Evolutionary conservation across 2,113 vertebrate genomes (phyloP).

Genomic region (Rhinogobius similis): DNA sequence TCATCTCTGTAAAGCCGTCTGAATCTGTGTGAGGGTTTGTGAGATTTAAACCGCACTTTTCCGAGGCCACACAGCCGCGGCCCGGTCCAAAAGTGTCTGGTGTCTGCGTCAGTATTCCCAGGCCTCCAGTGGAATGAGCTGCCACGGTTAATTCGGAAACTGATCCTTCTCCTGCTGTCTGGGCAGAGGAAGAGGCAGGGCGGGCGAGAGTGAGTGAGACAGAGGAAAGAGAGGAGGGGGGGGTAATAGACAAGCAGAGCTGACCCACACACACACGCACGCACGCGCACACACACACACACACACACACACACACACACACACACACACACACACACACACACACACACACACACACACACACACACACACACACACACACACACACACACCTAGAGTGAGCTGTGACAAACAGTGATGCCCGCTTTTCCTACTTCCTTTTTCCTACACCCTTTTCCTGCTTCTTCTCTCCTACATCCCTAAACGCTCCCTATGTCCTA

Average conservation of each 20-base stretch:
- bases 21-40: slow-evolving; percentile 8
- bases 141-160: slow-evolving; percentile 74
- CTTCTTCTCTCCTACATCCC: slow-evolving; percentile 30
- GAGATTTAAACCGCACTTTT: slow-evolving; percentile 44
- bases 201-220: slow-evolving; percentile 49
- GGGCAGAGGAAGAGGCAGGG: slow-evolving; percentile 35
- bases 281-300: neutral
- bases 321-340: slow-evolving; percentile 22
- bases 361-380: neutral
- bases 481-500: slow-evolving; percentile 24
- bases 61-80: slow-evolving; percentile 17
- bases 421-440: slow-evolving; percentile 51
- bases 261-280: slow-evolving; percentile 28
- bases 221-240: slow-evolving; percentile 21
- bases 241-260: slow-evolving; percentile 36
- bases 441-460: slow-evolving; percentile 43
- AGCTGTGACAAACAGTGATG: slow-evolving; percentile 69
- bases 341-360: slow-evolving; percentile 23
- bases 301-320: slow-evolving; percentile 20
- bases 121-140: slow-evolving; percentile 72
- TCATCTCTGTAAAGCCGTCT: slow-evolving; percentile 21
- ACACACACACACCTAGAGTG: slow-evolving; percentile 38
- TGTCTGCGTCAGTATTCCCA: slow-evolving; percentile 40
- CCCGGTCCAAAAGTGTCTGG: slow-evolving; percentile 8
- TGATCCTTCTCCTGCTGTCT: slow-evolving; percentile 75